Conservation (phyloP, 1,140 invertebrate species). For the Camponotus pennsylvanicus region DNA sequence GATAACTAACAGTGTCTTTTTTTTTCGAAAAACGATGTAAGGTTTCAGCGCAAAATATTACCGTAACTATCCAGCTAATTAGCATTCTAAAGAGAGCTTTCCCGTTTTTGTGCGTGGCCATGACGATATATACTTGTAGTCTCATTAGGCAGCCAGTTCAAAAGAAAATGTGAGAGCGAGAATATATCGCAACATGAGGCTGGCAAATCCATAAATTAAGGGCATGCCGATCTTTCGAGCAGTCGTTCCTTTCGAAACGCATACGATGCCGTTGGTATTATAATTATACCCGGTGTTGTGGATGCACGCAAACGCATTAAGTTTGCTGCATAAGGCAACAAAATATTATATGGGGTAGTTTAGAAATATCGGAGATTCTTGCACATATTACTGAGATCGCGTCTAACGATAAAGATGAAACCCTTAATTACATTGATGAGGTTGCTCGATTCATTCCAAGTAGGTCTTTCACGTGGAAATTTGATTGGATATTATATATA, state of each 20-base stretch:
- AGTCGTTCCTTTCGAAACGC: slow-evolving; percentile 48
- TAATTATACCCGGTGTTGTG: slow-evolving; percentile 48
- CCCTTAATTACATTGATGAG: slow-evolving; percentile 18
- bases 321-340: slow-evolving; percentile 21
- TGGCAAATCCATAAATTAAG: slow-evolving; percentile 64
- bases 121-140: slow-evolving; percentile 34
- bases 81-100: slow-evolving; percentile 53
- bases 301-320: slow-evolving; percentile 44
- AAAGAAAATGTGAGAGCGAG: slow-evolving; percentile 67
- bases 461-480: slow-evolving; percentile 29
- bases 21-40: slow-evolving; percentile 29
- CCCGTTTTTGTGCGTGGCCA: slow-evolving; percentile 54
- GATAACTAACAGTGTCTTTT: neutral
- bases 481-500: neutral
- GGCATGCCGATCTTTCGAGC: slow-evolving; percentile 59
- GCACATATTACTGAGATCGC: neutral
- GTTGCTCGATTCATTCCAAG: slow-evolving; percentile 16
- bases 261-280: slow-evolving; percentile 8
- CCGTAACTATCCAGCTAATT: slow-evolving; percentile 38
- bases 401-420: slow-evolving; percentile 38
- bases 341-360: slow-evolving; percentile 8
- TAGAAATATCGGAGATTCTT: slow-evolving; percentile 50
- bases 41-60: slow-evolving; percentile 29
- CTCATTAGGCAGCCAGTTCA: slow-evolving; percentile 62
- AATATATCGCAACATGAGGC: slow-evolving; percentile 57